Evolutionary conservation across 2,113 vertebrate genomes (phyloP).

Genomic region (Oreochromis aureus): DNA sequence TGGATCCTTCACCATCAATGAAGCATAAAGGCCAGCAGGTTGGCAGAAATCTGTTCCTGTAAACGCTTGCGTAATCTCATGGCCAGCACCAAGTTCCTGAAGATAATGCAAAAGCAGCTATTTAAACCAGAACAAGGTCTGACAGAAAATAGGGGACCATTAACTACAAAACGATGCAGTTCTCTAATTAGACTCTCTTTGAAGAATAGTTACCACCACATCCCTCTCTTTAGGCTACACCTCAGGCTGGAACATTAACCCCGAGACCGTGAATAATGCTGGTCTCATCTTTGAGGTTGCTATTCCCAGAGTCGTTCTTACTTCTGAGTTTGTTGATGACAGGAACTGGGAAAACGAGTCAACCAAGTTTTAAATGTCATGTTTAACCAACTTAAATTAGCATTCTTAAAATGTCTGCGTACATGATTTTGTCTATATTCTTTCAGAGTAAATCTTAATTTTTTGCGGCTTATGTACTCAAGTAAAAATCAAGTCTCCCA

Average conservation of each 20-base stretch:
- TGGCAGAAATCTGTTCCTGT: not conserved
- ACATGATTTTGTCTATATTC: not conserved
- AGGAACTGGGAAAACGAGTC: not conserved
- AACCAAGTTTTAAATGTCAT: not conserved
- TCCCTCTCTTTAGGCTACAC: slow-evolving; percentile 28
- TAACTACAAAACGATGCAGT: slow-evolving; percentile 7
- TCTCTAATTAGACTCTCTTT: slow-evolving; percentile 45
- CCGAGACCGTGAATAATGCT: not conserved
- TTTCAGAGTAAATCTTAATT: not conserved
- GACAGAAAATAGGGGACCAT: not conserved
- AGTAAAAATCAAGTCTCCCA: not conserved
- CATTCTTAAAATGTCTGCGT: not conserved
- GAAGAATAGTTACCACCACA: slow-evolving; percentile 13
- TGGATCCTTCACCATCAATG: not conserved
- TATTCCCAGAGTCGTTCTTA: not conserved
- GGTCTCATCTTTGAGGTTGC: not conserved
- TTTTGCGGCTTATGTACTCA: not conserved
- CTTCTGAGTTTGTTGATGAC: not conserved
- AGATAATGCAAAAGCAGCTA: not conserved
- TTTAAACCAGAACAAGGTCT: not conserved
- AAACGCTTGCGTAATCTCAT: not conserved
- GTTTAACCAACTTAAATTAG: not conserved
- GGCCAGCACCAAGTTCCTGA: not conserved
- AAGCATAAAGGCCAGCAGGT: not conserved
- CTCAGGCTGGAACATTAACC: slow-evolving; percentile 19